A percentile compares a stretch with the other conserved stretches of the same genome.
These are phyloP conservation scores for Oegoconia quadripuncta DNA, from an alignment of 2,888 invertebrate genomes.

Conservation along the genomic window DNA sequence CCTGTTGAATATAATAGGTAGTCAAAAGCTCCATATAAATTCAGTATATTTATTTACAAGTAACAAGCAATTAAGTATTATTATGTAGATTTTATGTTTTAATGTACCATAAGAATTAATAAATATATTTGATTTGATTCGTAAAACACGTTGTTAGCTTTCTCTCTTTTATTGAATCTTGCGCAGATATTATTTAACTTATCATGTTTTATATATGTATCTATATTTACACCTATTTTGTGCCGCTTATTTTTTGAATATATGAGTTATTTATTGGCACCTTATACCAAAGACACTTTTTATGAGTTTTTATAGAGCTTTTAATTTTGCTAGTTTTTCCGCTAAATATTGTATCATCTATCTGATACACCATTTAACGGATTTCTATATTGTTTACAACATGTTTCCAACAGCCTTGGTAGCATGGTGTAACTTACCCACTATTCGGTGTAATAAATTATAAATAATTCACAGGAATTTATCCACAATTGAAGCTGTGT, in stretches of 20 bases:
- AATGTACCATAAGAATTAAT: too few species aligned
- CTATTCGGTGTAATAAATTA: slow-evolving; percentile 24
- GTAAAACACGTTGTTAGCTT: too few species aligned
- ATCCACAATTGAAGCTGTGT: neutral
- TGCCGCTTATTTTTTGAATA: too few species aligned
- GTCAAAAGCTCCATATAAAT: slow-evolving; percentile 21
- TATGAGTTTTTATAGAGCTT: slow-evolving; percentile 36
- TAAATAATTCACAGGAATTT: neutral
- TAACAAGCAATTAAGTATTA: neutral
- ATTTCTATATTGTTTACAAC: slow-evolving; percentile 10
- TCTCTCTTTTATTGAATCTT: too few species aligned
- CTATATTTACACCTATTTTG: too few species aligned
- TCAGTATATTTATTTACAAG: neutral
- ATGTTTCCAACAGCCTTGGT: slow-evolving; percentile 11
- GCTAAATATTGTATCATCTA: slow-evolving; percentile 20
- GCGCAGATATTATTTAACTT: too few species aligned
- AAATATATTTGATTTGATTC: too few species aligned
- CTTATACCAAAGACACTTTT: slow-evolving; percentile 11
- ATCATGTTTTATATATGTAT: too few species aligned
- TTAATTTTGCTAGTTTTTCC: slow-evolving; percentile 28
- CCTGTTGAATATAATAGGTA: slow-evolving; percentile 10
- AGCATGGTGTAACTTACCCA: slow-evolving; percentile 19
- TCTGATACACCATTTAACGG: slow-evolving; percentile 24
- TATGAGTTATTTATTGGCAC: slow-evolving; percentile 13
- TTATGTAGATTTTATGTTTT: too few species aligned